Evolutionary conservation across 1,140 invertebrate genomes (phyloP).

Genomic region (Anoplophora glabripennis): DNA sequence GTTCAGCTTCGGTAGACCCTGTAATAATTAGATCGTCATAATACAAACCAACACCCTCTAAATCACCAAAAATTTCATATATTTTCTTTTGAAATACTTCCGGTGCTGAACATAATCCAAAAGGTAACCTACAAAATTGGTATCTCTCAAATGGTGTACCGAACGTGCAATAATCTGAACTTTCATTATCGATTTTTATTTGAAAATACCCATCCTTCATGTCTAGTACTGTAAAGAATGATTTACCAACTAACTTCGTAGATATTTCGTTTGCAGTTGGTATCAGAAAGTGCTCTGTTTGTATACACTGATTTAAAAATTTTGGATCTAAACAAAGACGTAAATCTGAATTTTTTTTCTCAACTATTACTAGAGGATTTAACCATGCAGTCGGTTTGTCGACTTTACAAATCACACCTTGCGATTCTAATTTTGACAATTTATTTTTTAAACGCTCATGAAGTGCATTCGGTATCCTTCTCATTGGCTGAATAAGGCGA

Average conservation of each 20-base stretch:
- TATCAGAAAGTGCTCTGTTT: slow-evolving; percentile 3
- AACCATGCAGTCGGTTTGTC: not conserved
- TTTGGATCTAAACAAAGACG: not conserved
- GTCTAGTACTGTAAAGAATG: slow-evolving; percentile 2
- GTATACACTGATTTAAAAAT: not conserved
- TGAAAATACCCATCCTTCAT: slow-evolving; percentile 13
- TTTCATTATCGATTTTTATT: slow-evolving; percentile 22
- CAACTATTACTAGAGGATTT: too few species aligned
- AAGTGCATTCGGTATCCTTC: not conserved
- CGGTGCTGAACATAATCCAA: slow-evolving; percentile 31
- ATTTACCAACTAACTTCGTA: not conserved
- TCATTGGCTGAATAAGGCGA: not conserved
- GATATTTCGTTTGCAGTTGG: not conserved
- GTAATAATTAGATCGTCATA: slow-evolving; percentile 42
- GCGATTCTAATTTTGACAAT: not conserved
- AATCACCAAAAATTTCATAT: slow-evolving; percentile 34
- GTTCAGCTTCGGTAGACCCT: slow-evolving; percentile 30
- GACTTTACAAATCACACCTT: not conserved
- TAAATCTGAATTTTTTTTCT: not conserved
- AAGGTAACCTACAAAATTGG: slow-evolving; percentile 35
- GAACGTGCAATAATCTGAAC: slow-evolving; percentile 23
- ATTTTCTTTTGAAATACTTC: slow-evolving; percentile 37
- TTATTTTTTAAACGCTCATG: not conserved
- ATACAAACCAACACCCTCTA: slow-evolving; percentile 34
- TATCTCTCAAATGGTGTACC: slow-evolving; percentile 36